Evolutionary conservation across 2,888 invertebrate species (phyloP).

Genomic region (Plebejus argus): DNA sequence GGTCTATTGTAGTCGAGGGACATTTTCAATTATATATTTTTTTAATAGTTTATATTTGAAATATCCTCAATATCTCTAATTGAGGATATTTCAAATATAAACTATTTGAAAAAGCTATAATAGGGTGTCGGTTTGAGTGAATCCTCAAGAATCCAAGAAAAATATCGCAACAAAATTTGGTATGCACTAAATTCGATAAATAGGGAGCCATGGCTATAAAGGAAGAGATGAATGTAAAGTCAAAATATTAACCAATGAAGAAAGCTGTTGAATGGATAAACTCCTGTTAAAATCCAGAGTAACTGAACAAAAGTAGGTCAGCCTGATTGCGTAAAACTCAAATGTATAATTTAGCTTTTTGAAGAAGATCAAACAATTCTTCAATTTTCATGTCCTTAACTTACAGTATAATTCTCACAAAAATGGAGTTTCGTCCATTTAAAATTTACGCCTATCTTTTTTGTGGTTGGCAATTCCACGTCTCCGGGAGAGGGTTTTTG

Average conservation of each 20-base stretch:
- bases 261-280: background rate
- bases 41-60: background rate
- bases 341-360: background rate
- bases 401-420: slow-evolving; percentile 7
- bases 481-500: slow-evolving; percentile 45
- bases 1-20: background rate
- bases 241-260: background rate
- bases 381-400: slow-evolving; percentile 5
- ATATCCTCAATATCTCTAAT: no score
- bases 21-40: background rate
- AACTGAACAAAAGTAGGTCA: background rate
- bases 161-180: no score
- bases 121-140: background rate
- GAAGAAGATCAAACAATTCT: background rate
- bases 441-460: slow-evolving; percentile 37
- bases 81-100: no score
- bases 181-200: no score
- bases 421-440: slow-evolving; percentile 29
- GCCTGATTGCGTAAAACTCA: background rate
- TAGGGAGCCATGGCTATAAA: no score
- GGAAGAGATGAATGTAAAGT: background rate
- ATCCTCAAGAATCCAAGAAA: background rate
- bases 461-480: slow-evolving; percentile 43
- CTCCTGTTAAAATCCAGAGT: background rate
- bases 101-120: background rate